Conservation (phyloP, 2,888 invertebrate genomes). For the Rhopalosiphum nymphaeae region DNA sequence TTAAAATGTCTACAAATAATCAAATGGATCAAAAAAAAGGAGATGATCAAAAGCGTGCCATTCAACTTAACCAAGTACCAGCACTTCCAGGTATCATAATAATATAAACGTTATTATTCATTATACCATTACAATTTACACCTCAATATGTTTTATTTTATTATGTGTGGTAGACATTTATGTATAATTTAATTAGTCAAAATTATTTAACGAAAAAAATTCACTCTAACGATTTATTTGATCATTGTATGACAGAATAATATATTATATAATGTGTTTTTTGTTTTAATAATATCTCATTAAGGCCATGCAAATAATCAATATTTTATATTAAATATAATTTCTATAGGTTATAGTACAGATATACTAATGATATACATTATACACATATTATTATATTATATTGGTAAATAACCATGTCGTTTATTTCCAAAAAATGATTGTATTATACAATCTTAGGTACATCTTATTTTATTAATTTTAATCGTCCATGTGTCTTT, state of each 20-base stretch:
- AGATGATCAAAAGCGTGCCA: conserved; percentile 42
- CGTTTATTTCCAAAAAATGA: neutral
- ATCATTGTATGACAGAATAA: neutral
- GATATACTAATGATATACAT: neutral
- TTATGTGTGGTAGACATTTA: neutral
- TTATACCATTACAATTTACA: neutral
- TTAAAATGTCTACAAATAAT: conserved; percentile 46
- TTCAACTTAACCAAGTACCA: conserved; percentile 45
- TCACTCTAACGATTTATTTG: neutral
- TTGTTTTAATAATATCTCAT: neutral
- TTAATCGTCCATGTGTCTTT: neutral
- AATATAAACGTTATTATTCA: neutral
- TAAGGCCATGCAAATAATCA: neutral
- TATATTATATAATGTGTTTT: neutral
- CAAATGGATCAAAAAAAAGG: conserved; percentile 45
- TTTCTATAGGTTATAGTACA: neutral
- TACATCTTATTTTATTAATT: neutral
- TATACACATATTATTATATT: neutral
- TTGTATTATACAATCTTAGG: neutral
- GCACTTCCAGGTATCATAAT: neutral
- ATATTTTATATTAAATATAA: neutral
- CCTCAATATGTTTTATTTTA: neutral
- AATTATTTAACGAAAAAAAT: neutral
- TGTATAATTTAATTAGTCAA: neutral
- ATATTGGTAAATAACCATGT: neutral